These are phyloP conservation scores for Hirtodrosophila histrioides DNA, from an alignment of 2,888 invertebrate genomes.

Conservation along the genomic window DNA sequence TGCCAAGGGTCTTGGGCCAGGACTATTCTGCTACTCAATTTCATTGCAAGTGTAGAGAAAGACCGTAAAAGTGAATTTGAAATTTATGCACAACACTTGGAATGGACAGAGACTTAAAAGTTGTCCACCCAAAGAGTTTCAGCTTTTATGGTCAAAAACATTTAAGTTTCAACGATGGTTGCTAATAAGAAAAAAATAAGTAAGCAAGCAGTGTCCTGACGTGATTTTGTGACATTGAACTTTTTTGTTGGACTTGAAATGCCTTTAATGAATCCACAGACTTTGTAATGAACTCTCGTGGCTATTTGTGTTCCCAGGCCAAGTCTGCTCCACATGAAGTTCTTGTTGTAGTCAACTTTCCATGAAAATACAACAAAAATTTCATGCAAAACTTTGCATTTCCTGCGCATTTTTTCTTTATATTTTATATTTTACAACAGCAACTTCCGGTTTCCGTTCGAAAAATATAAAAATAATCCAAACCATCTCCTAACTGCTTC, in stretches of 20 bases:
- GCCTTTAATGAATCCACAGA: conserved; percentile 48
- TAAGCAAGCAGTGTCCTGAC: conserved; percentile 17
- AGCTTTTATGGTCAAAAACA: conserved; percentile 35
- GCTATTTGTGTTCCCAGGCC: background rate
- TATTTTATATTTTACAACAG: conserved; percentile 71
- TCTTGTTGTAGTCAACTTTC: conserved; percentile 42
- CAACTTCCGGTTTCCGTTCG: conserved; percentile 74
- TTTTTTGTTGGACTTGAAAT: conserved; percentile 51
- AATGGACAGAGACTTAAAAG: conserved; percentile 13
- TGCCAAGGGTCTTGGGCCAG: conserved; percentile 3
- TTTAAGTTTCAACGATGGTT: conserved; percentile 23
- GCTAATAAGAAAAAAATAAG: conserved; percentile 9
- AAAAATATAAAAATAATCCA: conserved; percentile 62
- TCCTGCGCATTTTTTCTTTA: conserved; percentile 68
- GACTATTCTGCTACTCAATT: conserved; percentile 32
- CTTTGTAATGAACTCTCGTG: conserved; percentile 24
- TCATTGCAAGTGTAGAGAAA: conserved; percentile 29
- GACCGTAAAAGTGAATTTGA: conserved; percentile 69
- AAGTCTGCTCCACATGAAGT: conserved; percentile 1
- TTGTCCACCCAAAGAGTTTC: conserved; percentile 37
- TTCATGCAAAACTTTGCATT: conserved; percentile 74
- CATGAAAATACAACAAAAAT: conserved; percentile 40
- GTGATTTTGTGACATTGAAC: conserved; percentile 67
- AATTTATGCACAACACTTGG: conserved; percentile 61
- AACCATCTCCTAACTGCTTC: conserved; percentile 39